Base-by-base conservation (phyloP, 2,888 invertebrate genomes). In the Shargacucullia verbasci region DNA sequence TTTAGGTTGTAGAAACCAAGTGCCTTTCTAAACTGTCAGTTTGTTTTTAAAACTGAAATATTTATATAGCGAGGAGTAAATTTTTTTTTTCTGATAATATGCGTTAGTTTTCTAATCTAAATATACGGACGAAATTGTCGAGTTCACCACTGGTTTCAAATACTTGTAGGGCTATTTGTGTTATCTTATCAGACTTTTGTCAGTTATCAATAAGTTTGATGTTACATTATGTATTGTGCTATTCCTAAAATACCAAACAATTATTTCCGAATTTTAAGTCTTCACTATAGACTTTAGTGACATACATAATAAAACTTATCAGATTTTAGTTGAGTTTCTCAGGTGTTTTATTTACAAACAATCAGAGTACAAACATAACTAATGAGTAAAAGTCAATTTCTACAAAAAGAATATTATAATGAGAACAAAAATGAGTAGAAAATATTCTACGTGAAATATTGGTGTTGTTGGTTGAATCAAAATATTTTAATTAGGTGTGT, bases 21-120 rank as follows among this genome's bases (percentile, higher is more conserved):
- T 84, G 80, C 89, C 91, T 91, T 90, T 91, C 90, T 90, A 90
- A 89, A 85, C 71, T 78, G 85, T 80, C 82, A 82, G 80, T 83
- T 84, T 84, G 79, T 82, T 82, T 80, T 76, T 70, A 81, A 79
- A 78, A 72, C 58, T 40, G 12, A 63, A 50, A 31, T 78, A 58
- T 63, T 76, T 59, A 62, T 61, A 53, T 34, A 62, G 7, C 31
- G 29, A n/a, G 9, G 54, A 57, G 49, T 62, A 45, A 40, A 52
- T 71, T 64, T 10, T 35, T 50, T 20, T 40, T 25, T 13, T 33
- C 13, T 49, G 33, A 10, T 49, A 25, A 20, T 12, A 40, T 15
- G 12, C 14, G 11, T 39, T 44, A 13, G 27, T 33, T 15, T 47
- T 40, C n/a, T 6, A 29, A 25, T 39, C 6, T 20, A 20, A 25